Evolutionary conservation across 2,888 invertebrate species (phyloP).

Genomic region (Andrena flavipes): DNA sequence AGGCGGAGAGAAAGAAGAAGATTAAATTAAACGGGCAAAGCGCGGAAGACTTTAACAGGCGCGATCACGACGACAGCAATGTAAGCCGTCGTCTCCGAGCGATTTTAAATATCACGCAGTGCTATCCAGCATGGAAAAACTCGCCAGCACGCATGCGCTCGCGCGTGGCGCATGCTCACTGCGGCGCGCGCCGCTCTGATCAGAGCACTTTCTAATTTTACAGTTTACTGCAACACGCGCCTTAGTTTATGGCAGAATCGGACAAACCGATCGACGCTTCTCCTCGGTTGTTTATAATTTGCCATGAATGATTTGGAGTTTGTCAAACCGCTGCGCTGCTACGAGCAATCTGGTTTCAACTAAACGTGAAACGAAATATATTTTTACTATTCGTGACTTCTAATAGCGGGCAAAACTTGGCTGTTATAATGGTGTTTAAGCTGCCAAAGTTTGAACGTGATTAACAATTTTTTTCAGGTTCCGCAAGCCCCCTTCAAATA

Average conservation of each 20-base stretch:
- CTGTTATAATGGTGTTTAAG: too few species aligned
- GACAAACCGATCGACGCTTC: slow-evolving; percentile 1
- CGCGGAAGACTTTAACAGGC: slow-evolving; percentile 51
- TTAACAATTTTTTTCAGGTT: too few species aligned
- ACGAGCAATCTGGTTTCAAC: not conserved
- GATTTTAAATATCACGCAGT: slow-evolving; percentile 57
- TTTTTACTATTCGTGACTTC: too few species aligned
- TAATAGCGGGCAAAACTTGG: too few species aligned
- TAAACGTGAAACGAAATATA: too few species aligned
- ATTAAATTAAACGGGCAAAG: slow-evolving; percentile 75
- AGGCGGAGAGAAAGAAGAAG: slow-evolving; percentile 25
- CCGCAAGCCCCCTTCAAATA: too few species aligned
- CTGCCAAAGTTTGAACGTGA: too few species aligned
- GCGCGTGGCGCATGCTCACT: not conserved
- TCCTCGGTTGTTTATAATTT: slow-evolving; percentile 64
- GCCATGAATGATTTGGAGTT: slow-evolving; percentile 38
- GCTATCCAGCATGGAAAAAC: slow-evolving; percentile 27
- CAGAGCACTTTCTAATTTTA: slow-evolving; percentile 69
- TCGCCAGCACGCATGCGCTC: slow-evolving; percentile 43
- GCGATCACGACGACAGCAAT: slow-evolving; percentile 27
- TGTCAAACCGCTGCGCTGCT: slow-evolving; percentile 14
- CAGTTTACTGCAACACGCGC: slow-evolving; percentile 28
- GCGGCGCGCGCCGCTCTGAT: slow-evolving; percentile 39
- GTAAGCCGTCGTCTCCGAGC: slow-evolving; percentile 36
- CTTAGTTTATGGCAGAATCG: slow-evolving; percentile 52